Base-by-base conservation (phyloP, 2,888 invertebrate genomes). In the Drosophila phalerata region DNA sequence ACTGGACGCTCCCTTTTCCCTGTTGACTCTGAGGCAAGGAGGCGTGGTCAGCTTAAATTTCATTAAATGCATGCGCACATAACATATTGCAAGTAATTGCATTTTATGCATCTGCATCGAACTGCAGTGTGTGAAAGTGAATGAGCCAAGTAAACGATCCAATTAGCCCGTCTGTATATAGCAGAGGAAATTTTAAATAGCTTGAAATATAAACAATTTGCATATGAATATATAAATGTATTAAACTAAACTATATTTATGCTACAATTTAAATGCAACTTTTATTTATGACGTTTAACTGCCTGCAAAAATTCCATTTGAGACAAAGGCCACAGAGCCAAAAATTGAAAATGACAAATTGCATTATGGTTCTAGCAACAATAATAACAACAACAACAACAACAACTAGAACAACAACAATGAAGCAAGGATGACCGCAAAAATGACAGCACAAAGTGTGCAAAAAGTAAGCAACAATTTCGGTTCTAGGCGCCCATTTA, bases 341-440 rank as follows among this genome's bases (percentile, higher is more conserved):
- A 66, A 78, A 86, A 74, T 81, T 81, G 79, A 81, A 88, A 86
- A 88, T 85, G 89, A 85, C 89, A 85, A 85, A 85, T 88, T 85
- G 87, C 85, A 88, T 85, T 86, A 86, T 65, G 67, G 47, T 45
- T 49, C 17, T 34, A 62, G 15, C 51, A 49, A 45, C 51, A 25
- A 45, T 28, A 37, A 38, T 19, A 63, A 48, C 45, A 58, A 19
- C 37, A 38, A n/a, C 25, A 53, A 28, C 30, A 60, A 15, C 49
- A 48, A 43, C 17, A 61, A n/a, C 17, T 43, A 42, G 55, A 62
- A 30, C 52, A 58, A 43, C 65, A 67, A 17, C 45, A 65, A 47
- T 48, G 63, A 48, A 48, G 38, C 61, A 48, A 47, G 68, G 40
- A 65, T 82, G 77, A 81, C 88, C 84, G 61, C 89, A 85, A 85